Percentiles rank a stretch among this genome's conserved stretches.
phyloP scores from a whole-genome alignment of 1,140 invertebrate species.

The Myzus persicae region DNA sequence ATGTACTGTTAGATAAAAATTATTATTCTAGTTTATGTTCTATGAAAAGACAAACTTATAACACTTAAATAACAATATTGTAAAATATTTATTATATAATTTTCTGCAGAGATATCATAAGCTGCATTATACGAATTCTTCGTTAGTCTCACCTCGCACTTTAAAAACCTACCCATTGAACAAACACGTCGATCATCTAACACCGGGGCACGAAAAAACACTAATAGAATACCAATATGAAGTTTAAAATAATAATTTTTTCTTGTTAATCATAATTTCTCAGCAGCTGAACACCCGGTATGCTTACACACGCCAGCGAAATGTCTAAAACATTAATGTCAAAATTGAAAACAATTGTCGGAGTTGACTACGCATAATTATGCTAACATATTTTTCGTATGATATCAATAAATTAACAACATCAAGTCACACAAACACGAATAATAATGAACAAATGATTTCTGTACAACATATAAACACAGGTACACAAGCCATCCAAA shows the following conservation, averaged over 20 bases:
- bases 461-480: background rate
- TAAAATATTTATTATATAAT: background rate
- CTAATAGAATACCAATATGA: background rate
- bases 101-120: background rate
- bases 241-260: background rate
- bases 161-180: background rate
- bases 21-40: background rate
- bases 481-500: background rate
- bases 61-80: background rate
- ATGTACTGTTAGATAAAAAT: background rate
- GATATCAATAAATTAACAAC: constrained; percentile 5
- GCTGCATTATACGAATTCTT: background rate
- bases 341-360: background rate
- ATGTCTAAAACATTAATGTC: background rate
- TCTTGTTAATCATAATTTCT: background rate
- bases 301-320: background rate
- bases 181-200: background rate
- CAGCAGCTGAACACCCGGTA: background rate
- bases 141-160: background rate
- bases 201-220: background rate
- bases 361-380: background rate
- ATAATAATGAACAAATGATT: background rate
- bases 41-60: background rate
- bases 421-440: background rate
- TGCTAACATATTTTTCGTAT: background rate